These are phyloP conservation scores for Podilymbus podiceps DNA, from an alignment of 2,113 vertebrate species.

Conservation along the genomic window DNA sequence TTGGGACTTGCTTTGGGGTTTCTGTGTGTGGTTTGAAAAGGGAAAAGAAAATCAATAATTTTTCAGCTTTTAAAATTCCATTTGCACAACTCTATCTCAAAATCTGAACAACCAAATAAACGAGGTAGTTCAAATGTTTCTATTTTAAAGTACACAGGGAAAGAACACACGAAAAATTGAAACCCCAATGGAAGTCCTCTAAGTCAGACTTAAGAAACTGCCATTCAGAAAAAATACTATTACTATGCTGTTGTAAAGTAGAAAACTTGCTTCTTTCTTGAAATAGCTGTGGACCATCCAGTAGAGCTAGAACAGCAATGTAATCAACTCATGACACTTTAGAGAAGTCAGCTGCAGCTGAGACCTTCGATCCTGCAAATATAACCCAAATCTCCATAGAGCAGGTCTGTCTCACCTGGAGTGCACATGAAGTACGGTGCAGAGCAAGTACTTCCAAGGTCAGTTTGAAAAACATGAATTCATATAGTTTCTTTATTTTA, in stretches of 20 bases:
- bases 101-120: neutral
- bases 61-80: neutral
- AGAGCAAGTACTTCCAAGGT: neutral
- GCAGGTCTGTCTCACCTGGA: neutral
- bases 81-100: neutral
- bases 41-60: neutral
- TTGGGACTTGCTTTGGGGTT: neutral
- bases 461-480: neutral
- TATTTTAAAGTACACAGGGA: neutral
- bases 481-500: neutral
- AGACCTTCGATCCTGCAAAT: neutral
- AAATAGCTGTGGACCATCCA: neutral
- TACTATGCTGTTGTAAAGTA: neutral
- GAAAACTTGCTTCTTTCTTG: neutral
- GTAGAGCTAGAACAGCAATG: neutral
- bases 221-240: slow-evolving; percentile 21
- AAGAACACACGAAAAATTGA: neutral
- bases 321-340: neutral
- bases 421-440: neutral
- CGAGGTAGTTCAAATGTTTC: neutral
- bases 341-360: neutral
- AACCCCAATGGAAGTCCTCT: neutral
- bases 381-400: neutral
- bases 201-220: slow-evolving; percentile 45
- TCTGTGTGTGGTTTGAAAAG: neutral